Conservation (phyloP, 2,797 vertebrate genomes). For the Mastacembelus armatus region DNA sequence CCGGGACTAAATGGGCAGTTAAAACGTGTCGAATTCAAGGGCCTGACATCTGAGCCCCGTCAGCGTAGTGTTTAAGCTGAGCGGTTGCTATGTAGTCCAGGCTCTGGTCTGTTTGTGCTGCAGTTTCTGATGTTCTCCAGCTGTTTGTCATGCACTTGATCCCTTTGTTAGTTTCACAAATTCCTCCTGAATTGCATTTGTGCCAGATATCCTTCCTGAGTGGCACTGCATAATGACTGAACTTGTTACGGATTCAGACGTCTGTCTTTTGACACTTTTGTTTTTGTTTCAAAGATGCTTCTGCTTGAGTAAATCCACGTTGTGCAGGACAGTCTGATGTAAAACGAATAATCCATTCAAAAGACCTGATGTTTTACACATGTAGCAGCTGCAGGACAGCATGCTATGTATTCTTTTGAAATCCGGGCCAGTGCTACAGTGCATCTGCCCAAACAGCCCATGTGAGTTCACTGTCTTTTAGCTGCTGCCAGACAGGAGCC, state of each 20-base stretch:
- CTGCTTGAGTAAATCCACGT: slow-evolving; percentile 4
- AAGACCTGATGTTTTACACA: slow-evolving; percentile 38
- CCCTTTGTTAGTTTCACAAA: slow-evolving; percentile 12
- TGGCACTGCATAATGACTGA: background rate
- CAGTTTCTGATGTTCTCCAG: slow-evolving; percentile 2
- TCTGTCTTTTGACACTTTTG: background rate
- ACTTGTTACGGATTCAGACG: background rate
- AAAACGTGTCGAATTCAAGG: slow-evolving; percentile 52
- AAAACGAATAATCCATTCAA: slow-evolving; percentile 16
- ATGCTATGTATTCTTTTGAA: slow-evolving; percentile 38
- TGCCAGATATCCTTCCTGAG: background rate
- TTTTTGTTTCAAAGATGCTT: background rate
- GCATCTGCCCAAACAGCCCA: slow-evolving; percentile 37
- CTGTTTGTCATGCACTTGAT: slow-evolving; percentile 6
- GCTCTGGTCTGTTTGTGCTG: slow-evolving; percentile 32
- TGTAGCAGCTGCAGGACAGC: slow-evolving; percentile 40
- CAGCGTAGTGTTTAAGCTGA: slow-evolving; percentile 16
- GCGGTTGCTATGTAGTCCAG: slow-evolving; percentile 12
- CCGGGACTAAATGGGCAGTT: slow-evolving; percentile 62
- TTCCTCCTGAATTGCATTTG: slow-evolving; percentile 5
- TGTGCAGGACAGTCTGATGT: background rate
- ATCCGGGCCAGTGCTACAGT: slow-evolving; percentile 28
- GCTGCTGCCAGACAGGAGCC: slow-evolving; percentile 49
- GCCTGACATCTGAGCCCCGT: slow-evolving; percentile 45
- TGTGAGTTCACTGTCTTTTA: slow-evolving; percentile 44